Conservation (phyloP, 2,113 vertebrate genomes). For the Microcebus jonahi region DNA sequence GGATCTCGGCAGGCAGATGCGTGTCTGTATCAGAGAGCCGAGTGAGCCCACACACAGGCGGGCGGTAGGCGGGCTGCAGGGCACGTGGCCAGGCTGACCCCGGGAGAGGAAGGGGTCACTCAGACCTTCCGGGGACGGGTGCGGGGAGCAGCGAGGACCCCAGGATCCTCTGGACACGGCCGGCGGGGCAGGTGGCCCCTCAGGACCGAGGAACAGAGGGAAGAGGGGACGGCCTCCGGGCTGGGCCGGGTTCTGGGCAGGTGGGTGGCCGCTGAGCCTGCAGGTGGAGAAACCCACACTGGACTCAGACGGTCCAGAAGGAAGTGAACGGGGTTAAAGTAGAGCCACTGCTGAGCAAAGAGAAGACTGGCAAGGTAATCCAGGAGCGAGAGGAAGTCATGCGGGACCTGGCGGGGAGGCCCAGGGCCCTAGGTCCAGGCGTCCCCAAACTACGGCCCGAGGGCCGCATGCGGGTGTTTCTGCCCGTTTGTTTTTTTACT, state of each 20-base stretch:
- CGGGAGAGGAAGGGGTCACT: not conserved
- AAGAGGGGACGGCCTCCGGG: not conserved
- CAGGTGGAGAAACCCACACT: not conserved
- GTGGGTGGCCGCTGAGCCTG: not conserved
- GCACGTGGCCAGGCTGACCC: not conserved
- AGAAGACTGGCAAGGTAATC: not conserved
- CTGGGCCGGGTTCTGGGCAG: not conserved
- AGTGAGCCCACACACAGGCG: not conserved
- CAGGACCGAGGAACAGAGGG: not conserved
- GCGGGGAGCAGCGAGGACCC: not conserved
- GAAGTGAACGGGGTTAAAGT: not conserved
- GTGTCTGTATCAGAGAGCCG: not conserved
- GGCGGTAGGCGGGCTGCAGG: not conserved
- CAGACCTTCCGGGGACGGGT: not conserved
- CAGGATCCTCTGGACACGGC: too few relatives aligned
- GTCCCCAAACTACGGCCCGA: too few relatives aligned
- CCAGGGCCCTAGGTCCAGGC: too few relatives aligned
- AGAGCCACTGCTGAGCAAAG: not conserved
- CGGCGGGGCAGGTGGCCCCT: not conserved
- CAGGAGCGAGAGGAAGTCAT: not conserved
- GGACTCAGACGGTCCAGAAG: not conserved
- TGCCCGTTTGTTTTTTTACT: too few relatives aligned
- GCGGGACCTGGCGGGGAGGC: accelerated
- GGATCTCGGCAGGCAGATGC: accelerated
- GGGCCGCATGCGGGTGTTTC: too few relatives aligned